Percentiles rank a stretch among this genome's conserved stretches.
phyloP scores from a whole-genome alignment of 2,888 invertebrate species.

The Acrocera orbiculus region DNA sequence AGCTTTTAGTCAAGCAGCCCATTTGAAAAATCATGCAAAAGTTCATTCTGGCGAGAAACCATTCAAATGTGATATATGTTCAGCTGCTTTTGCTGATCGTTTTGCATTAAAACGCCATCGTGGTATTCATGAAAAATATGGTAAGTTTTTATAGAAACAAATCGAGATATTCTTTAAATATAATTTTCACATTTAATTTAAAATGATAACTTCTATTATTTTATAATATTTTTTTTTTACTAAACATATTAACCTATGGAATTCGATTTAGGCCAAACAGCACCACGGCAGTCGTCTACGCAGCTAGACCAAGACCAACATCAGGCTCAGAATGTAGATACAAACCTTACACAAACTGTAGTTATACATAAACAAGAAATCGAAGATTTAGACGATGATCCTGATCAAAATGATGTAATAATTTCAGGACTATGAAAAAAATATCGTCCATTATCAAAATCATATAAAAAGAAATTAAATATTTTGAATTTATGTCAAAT shows the following conservation, averaged over 20 bases:
- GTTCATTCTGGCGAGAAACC: conserved; percentile 68
- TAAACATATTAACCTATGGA: background rate
- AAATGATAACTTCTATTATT: background rate
- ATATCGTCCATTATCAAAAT: no score
- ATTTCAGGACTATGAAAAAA: conserved; percentile 11
- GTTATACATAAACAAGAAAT: conserved; percentile 29
- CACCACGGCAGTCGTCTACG: conserved; percentile 30
- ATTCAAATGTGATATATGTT: conserved; percentile 66
- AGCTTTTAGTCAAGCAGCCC: conserved; percentile 77
- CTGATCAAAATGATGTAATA: conserved; percentile 10
- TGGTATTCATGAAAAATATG: conserved; percentile 77
- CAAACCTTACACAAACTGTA: conserved; percentile 19
- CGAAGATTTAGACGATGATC: conserved; percentile 27
- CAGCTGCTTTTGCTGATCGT: conserved; percentile 72
- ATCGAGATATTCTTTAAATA: background rate
- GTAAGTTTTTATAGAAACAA: conserved; percentile 22
- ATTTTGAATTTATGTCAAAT: no score
- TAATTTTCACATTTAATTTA: background rate
- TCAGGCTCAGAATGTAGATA: conserved; percentile 1
- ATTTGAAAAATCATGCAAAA: conserved; percentile 75
- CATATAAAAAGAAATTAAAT: no score
- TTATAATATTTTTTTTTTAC: background rate
- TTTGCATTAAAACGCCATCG: conserved; percentile 74
- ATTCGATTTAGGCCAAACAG: conserved; percentile 24
- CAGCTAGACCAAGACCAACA: conserved; percentile 13